Evolutionary conservation across 2,888 invertebrate genomes (phyloP).

Genomic region (Hyalella azteca): DNA sequence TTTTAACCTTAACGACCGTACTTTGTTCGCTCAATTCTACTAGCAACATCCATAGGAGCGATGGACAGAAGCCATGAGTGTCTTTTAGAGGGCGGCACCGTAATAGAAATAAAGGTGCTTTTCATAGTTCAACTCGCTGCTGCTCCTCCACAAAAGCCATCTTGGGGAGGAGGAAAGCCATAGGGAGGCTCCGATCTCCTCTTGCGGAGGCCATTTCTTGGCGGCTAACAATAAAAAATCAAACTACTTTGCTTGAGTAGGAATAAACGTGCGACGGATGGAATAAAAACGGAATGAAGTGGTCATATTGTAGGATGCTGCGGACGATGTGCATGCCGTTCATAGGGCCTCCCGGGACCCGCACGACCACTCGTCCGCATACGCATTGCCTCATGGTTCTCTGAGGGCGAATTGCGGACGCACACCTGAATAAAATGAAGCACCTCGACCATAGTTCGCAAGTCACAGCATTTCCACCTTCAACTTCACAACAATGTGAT

Average conservation of each 20-base stretch:
- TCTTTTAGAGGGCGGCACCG: neutral
- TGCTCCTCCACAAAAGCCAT: neutral
- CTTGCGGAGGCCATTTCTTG: slow-evolving; percentile 13
- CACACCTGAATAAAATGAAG: slow-evolving; percentile 26
- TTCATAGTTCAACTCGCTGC: neutral
- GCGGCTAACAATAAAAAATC: slow-evolving; percentile 30
- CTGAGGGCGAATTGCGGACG: slow-evolving; percentile 17
- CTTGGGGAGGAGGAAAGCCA: neutral
- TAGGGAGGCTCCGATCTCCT: neutral
- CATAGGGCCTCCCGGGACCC: neutral
- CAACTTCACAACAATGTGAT: slow-evolving; percentile 6
- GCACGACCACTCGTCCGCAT: slow-evolving; percentile 19
- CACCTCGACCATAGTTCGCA: neutral
- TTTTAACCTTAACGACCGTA: slow-evolving; percentile 4
- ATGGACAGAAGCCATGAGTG: neutral
- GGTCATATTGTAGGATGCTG: slow-evolving; percentile 26
- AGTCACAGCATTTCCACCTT: neutral
- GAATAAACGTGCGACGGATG: slow-evolving; percentile 36
- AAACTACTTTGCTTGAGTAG: slow-evolving; percentile 34
- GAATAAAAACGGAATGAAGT: slow-evolving; percentile 36
- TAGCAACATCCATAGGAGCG: slow-evolving; percentile 5
- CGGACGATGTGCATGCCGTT: slow-evolving; percentile 3
- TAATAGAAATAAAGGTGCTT: slow-evolving; percentile 23
- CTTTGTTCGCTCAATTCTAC: slow-evolving; percentile 1
- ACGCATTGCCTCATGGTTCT: slow-evolving; percentile 35